Evolutionary conservation across 1,140 invertebrate genomes (phyloP).

Genomic region (Lasaia peninsularis): DNA sequence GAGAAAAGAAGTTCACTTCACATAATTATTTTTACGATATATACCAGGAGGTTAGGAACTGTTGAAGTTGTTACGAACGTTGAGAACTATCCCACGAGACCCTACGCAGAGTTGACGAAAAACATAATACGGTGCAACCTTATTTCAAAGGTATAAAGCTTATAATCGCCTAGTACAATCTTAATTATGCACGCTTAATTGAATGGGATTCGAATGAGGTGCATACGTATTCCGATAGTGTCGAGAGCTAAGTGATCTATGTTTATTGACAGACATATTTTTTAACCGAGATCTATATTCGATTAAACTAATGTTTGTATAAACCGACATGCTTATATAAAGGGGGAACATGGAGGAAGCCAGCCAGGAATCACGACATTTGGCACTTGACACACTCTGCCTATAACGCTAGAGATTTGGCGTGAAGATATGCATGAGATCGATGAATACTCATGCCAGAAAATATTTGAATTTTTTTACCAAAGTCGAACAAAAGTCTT

Average conservation of each 20-base stretch:
- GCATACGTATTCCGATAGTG: constrained; percentile 2
- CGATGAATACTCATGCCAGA: too few relatives aligned
- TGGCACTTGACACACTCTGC: too few relatives aligned
- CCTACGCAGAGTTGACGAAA: constrained; percentile 19
- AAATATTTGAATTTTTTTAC: too few relatives aligned
- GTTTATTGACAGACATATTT: neutral
- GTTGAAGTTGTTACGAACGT: constrained; percentile 22
- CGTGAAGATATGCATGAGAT: too few relatives aligned
- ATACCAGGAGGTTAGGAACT: constrained; percentile 22
- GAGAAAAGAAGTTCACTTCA: too few relatives aligned
- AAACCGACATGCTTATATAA: too few relatives aligned
- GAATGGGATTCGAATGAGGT: constrained; percentile 20
- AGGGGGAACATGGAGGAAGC: too few relatives aligned
- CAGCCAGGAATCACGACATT: too few relatives aligned
- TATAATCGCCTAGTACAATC: constrained; percentile 13
- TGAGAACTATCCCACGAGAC: constrained; percentile 29
- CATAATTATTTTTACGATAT: neutral
- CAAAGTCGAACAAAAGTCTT: too few relatives aligned
- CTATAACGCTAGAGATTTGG: too few relatives aligned
- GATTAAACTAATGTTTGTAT: neutral
- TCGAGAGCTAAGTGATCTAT: neutral
- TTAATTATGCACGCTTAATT: constrained; percentile 29
- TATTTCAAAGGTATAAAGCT: constrained; percentile 20
- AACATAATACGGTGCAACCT: constrained; percentile 14
- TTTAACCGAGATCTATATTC: neutral